phyloP scores from a whole-genome alignment of 2,888 invertebrate species.

The Mesorhabditis belari region DNA sequence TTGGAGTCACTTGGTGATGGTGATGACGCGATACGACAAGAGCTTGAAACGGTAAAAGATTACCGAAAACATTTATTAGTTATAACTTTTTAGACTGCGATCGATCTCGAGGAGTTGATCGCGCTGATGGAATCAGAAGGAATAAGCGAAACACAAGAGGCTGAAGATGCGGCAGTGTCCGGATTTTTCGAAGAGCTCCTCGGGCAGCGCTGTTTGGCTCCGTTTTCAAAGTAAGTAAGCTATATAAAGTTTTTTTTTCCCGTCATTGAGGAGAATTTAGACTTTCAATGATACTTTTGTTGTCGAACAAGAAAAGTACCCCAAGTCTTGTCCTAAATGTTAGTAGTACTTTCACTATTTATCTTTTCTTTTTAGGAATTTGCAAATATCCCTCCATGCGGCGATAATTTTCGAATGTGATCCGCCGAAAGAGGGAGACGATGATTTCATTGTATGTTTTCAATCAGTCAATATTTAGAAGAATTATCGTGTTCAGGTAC shows the following conservation, averaged over 20 bases:
- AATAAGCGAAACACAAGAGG: no score
- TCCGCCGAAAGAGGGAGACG: not conserved
- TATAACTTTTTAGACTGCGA: no score
- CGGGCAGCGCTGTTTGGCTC: constrained; percentile 15
- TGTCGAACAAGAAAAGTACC: not conserved
- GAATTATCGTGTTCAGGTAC: no score
- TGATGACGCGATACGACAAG: no score
- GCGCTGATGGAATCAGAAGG: constrained; percentile 13
- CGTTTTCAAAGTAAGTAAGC: constrained; percentile 3
- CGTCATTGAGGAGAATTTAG: not conserved
- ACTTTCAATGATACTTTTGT: not conserved
- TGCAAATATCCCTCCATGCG: constrained; percentile 15
- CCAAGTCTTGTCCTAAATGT: no score
- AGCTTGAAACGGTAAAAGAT: no score
- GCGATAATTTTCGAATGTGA: constrained; percentile 23
- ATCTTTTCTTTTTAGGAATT: no score
- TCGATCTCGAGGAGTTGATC: constrained; percentile 21
- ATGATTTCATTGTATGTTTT: not conserved
- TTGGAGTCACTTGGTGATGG: no score
- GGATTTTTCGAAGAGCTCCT: constrained; percentile 9
- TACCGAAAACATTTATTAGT: not conserved
- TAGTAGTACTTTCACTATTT: no score
- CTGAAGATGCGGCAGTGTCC: not conserved
- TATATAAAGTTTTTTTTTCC: not conserved
- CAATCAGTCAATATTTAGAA: no score